Conservation (phyloP, 2,113 vertebrate species). For the Procapra przewalskii region DNA sequence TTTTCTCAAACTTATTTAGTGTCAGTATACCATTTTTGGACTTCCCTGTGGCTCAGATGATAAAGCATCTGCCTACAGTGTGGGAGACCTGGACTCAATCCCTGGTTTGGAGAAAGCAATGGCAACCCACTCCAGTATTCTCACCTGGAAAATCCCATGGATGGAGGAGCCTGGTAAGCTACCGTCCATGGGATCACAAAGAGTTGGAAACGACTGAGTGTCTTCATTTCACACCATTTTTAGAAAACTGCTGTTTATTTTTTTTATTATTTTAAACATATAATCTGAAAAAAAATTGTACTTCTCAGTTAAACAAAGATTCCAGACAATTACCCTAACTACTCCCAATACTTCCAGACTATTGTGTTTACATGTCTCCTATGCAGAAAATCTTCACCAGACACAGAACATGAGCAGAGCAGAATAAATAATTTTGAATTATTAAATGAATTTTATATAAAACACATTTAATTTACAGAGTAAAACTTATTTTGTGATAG, state of each 20-base stretch:
- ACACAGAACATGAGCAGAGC: background rate
- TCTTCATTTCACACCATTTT: background rate
- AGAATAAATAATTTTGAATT: background rate
- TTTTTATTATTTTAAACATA: background rate
- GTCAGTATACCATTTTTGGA: background rate
- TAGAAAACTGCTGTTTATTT: background rate
- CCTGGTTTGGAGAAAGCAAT: background rate
- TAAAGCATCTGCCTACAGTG: background rate
- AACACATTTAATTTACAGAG: background rate
- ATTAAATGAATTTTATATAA: background rate
- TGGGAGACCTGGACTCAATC: background rate
- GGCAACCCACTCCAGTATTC: background rate
- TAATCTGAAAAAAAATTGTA: background rate
- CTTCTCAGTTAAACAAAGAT: background rate
- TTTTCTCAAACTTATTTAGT: background rate
- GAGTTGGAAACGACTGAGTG: rapidly evolving
- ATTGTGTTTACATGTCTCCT: background rate
- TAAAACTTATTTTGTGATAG: background rate
- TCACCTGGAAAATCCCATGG: background rate
- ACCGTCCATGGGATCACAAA: background rate
- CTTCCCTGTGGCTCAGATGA: background rate
- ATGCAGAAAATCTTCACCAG: background rate
- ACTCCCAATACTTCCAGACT: background rate
- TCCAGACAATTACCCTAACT: background rate
- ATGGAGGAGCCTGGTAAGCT: background rate